Conservation (phyloP, 2,113 vertebrate species). For the cattle (Bos taurus) region DNA sequence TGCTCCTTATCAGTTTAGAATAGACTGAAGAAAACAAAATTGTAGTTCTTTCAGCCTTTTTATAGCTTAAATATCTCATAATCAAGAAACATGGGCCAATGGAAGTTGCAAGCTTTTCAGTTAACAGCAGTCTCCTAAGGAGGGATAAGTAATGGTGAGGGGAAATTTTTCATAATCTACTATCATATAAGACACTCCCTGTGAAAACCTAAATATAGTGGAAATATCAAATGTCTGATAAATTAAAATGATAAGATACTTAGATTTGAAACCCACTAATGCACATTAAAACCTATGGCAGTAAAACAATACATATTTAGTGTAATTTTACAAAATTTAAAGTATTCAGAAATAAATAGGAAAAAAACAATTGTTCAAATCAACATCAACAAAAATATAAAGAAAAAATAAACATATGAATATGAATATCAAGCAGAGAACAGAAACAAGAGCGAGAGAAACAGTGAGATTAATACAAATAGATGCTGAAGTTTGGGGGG, state of each 20-base stretch:
- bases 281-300: background rate
- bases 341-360: background rate
- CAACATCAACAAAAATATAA: background rate
- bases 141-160: background rate
- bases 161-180: background rate
- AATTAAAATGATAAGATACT: background rate
- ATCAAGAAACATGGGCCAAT: background rate
- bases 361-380: background rate
- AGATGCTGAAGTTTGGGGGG: background rate
- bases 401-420: background rate
- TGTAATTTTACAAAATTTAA: background rate
- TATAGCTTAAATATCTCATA: background rate
- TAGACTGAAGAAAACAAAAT: background rate
- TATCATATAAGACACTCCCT: background rate
- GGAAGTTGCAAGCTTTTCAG: background rate
- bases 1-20: background rate
- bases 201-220: background rate
- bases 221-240: background rate
- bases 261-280: background rate
- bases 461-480: background rate
- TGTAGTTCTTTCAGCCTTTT: background rate
- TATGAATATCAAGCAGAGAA: background rate
- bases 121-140: background rate
- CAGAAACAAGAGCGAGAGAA: fast-evolving
- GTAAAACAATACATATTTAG: background rate